Conservation (phyloP, 2,888 invertebrate genomes). For the Cremastobaeus sp. region DNA sequence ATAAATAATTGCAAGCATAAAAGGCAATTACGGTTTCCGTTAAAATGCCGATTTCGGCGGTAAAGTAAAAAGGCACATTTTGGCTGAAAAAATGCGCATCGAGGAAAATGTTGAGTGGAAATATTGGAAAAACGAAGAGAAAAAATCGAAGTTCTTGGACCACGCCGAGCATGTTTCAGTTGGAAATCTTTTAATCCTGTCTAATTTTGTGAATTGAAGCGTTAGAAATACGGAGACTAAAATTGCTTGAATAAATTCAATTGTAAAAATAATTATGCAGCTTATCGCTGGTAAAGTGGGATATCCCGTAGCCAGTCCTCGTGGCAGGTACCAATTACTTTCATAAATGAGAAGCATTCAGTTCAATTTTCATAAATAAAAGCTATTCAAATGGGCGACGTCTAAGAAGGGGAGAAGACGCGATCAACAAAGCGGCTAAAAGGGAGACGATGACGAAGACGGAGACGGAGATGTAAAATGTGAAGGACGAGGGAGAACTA, state of each 20-base stretch:
- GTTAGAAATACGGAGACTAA: no score
- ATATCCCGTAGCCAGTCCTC: conserved; percentile 69
- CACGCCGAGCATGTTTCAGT: no score
- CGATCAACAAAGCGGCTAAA: conserved; percentile 25
- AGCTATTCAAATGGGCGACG: conserved; percentile 37
- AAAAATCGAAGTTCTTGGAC: no score
- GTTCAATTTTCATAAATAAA: conserved; percentile 66
- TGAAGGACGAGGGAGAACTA: conserved; percentile 49
- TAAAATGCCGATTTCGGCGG: no score
- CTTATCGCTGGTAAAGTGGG: conserved; percentile 72
- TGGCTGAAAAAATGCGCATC: no score
- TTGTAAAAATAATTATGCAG: conserved; percentile 73
- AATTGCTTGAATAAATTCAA: conserved; percentile 71
- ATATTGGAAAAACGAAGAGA: no score
- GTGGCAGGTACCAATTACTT: conserved; percentile 75
- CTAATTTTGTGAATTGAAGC: no score
- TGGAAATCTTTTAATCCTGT: no score
- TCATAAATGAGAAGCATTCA: conserved; percentile 75
- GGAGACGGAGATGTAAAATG: conserved; percentile 49
- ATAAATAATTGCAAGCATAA: no score
- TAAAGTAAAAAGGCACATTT: no score
- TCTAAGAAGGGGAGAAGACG: neutral
- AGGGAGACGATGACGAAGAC: conserved; percentile 59
- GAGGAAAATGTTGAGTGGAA: no score
- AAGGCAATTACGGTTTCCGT: no score